Evolutionary conservation across 2,888 invertebrate species (phyloP).

Genomic region (Lepas anatifera): DNA sequence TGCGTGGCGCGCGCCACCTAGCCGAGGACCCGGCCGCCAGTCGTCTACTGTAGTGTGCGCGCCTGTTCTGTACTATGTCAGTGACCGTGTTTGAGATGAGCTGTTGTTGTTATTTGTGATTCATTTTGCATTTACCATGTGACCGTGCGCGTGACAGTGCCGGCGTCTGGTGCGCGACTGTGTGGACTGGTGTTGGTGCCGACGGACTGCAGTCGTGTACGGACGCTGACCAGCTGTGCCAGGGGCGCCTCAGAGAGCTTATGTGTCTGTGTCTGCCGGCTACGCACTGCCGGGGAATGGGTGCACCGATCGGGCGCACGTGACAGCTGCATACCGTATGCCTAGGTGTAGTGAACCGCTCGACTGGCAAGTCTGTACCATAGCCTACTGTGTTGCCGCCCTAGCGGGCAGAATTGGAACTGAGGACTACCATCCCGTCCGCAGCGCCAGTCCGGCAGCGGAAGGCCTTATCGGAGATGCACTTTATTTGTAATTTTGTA

Average conservation of each 20-base stretch:
- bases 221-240: neutral
- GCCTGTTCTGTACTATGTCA: too few relatives aligned
- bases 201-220: too few relatives aligned
- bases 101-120: slow-evolving; percentile 1
- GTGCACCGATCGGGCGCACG: too few relatives aligned
- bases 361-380: neutral
- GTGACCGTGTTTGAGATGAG: too few relatives aligned
- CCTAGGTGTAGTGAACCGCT: too few relatives aligned
- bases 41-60: too few relatives aligned
- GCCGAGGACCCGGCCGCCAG: neutral
- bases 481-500: slow-evolving; percentile 12
- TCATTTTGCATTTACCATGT: slow-evolving; percentile 4
- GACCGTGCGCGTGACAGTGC: neutral
- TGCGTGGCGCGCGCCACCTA: neutral
- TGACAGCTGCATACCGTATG: too few relatives aligned
- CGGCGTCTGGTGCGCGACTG: too few relatives aligned
- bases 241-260: neutral
- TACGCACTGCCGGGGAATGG: neutral
- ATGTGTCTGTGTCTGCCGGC: neutral
- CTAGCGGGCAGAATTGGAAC: neutral
- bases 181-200: too few relatives aligned
- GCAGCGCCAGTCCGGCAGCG: neutral
- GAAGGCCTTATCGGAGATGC: slow-evolving; percentile 6
- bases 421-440: neutral
- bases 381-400: neutral